Base-by-base conservation (phyloP, 2,888 invertebrate genomes). In the Scaptomyza caliginosa region DNA sequence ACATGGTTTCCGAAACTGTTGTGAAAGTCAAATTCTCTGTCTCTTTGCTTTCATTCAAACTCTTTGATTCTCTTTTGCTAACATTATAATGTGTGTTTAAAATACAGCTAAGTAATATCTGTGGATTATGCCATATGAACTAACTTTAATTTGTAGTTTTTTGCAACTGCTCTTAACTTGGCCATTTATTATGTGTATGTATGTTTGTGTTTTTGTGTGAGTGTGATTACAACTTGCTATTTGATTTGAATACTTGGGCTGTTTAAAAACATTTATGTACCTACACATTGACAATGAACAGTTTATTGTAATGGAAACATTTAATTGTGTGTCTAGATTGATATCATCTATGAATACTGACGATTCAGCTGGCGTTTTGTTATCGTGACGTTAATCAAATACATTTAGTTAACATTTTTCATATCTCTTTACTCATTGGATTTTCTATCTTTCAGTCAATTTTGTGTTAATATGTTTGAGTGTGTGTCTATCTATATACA, bases 1-100 rank as follows among this genome's bases (percentile, higher is more conserved):
- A 90, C 90, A 90, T 89, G 67, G 88, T 90, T 84, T 90, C 86
- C 90, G 89, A 89, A 90, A 90, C 62, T 60, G 65, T 75, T 86
- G 59, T 67, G 65, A 64, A 71, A 50, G 36, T 74, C 64, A 51
- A 56, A 38, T 63, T 67, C 21, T 32, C 32, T 28, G 40, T 67
- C 30, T 21, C 46, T 30, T 8, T 21, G 8, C 36, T 49, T 13
- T 54, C 28, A n/a, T 46, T 56, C 49, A 34, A 34, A 7, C 26
- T 65, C 39, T 23, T 48, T 63, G n/a, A n/a, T n/a, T n/a, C n/a
- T 32, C 67, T 49, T 39, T 32, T 21, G 58, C 62, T 74, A 71
- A 55, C 43, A 64, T 55, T 51, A 38, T 69, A 59, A 62, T 57
- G 40, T 48, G 50, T 60, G 67, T 79, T 85, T 79, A 67, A 86